Evolutionary conservation across 2,797 vertebrate species (phyloP).

Genomic region (Mustela erminea): DNA sequence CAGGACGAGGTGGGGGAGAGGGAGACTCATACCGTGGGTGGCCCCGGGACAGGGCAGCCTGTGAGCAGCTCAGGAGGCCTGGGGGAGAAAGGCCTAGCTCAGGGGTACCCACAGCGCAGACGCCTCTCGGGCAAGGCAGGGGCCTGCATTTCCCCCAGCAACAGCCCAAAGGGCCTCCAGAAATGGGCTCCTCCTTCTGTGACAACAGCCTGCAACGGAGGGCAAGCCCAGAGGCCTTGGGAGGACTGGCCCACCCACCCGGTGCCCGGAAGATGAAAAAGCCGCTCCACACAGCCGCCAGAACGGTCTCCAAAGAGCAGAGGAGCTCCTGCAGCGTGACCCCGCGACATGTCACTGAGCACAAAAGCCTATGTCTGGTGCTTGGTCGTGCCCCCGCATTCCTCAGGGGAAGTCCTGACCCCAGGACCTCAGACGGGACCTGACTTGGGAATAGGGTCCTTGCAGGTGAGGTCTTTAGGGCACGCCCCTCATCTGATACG

Average conservation of each 20-base stretch:
- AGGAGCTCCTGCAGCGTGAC: neutral
- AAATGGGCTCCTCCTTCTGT: too few species aligned
- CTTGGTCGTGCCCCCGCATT: too few species aligned
- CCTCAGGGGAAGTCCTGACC: neutral
- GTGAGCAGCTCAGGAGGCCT: neutral
- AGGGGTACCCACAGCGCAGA: neutral
- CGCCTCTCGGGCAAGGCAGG: neutral
- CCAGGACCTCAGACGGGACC: neutral
- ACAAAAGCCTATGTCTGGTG: accelerated
- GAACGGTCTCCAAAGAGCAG: neutral
- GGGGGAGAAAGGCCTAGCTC: neutral
- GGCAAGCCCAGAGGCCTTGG: neutral
- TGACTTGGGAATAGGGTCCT: neutral
- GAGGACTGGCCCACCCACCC: neutral
- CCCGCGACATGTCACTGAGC: neutral
- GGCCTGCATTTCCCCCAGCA: neutral
- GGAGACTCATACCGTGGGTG: neutral
- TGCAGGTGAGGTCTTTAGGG: too few species aligned
- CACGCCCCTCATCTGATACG: accelerated
- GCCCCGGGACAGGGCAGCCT: neutral
- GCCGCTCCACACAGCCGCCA: neutral
- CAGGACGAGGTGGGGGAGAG: neutral
- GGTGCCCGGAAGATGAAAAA: neutral
- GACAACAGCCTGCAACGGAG: neutral
- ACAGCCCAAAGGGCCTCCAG: neutral